Percentiles rank a stretch among this genome's conserved stretches.
These are phyloP conservation scores for Lepus townsendii DNA, from an alignment of 2,797 vertebrate species.

Conservation along the genomic window DNA sequence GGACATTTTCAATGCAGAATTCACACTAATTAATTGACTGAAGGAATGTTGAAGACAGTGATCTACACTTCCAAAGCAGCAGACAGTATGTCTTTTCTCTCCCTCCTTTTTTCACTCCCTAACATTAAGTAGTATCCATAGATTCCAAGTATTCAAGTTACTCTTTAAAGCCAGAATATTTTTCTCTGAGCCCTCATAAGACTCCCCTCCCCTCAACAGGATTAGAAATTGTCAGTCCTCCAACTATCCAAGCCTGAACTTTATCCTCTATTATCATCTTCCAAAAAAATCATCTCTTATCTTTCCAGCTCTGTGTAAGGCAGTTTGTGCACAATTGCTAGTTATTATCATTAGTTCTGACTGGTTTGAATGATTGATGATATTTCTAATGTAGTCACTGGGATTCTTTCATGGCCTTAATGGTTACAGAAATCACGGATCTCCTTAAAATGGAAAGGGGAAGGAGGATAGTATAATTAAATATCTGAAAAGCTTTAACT, in stretches of 20 bases:
- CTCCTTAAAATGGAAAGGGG: neutral
- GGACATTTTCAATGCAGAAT: neutral
- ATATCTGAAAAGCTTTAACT: neutral
- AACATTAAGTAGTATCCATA: neutral
- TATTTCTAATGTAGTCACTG: neutral
- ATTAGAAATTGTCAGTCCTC: neutral
- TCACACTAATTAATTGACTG: neutral
- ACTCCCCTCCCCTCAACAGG: rapidly evolving
- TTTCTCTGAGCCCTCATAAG: neutral
- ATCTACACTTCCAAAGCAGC: neutral
- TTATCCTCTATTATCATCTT: neutral
- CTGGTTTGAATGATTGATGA: neutral
- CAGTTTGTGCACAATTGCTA: neutral
- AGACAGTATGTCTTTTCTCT: neutral
- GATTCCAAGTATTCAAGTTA: neutral
- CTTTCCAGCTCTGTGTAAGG: neutral
- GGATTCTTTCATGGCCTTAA: neutral
- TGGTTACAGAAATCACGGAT: neutral
- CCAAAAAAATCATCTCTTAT: neutral
- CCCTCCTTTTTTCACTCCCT: neutral
- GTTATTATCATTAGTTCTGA: neutral
- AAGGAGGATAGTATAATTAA: neutral
- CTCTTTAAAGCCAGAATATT: neutral
- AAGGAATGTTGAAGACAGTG: neutral
- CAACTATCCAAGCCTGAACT: neutral